These are phyloP conservation scores for Dicrurus megarhynchus DNA, from an alignment of 2,113 vertebrate genomes.

Conservation along the genomic window DNA sequence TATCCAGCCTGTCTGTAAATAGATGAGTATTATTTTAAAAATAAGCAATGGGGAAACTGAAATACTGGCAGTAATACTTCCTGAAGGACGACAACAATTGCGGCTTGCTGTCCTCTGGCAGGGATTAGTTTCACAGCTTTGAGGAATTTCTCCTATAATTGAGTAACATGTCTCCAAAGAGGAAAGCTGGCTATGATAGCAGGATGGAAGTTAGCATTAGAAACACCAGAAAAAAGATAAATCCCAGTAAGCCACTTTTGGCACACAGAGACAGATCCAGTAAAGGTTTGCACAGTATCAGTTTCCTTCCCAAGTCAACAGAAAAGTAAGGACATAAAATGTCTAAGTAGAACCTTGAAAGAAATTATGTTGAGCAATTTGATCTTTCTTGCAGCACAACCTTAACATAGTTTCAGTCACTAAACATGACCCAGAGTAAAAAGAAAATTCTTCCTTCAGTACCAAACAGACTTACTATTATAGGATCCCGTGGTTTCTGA, in stretches of 20 bases:
- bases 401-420: not conserved
- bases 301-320: not conserved
- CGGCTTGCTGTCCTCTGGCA: not conserved
- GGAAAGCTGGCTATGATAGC: not conserved
- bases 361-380: not conserved
- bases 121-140: conserved; percentile 1
- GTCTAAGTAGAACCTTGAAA: not conserved
- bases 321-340: not conserved
- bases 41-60: not conserved
- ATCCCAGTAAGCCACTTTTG: not conserved
- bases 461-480: not conserved
- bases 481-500: not conserved
- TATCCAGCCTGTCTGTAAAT: not conserved
- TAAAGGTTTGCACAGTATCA: not conserved
- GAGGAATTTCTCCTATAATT: not conserved
- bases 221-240: not conserved
- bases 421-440: not conserved
- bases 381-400: not conserved
- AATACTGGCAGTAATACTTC: not conserved
- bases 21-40: not conserved
- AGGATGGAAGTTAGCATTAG: not conserved
- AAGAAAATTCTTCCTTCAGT: not conserved
- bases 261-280: not conserved
- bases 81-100: not conserved
- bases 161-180: not conserved